A percentile compares a stretch with the other conserved stretches of the same genome.
Conservation (phyloP, 2,888 invertebrate genomes). For the Cerceris rybyensis region DNA sequence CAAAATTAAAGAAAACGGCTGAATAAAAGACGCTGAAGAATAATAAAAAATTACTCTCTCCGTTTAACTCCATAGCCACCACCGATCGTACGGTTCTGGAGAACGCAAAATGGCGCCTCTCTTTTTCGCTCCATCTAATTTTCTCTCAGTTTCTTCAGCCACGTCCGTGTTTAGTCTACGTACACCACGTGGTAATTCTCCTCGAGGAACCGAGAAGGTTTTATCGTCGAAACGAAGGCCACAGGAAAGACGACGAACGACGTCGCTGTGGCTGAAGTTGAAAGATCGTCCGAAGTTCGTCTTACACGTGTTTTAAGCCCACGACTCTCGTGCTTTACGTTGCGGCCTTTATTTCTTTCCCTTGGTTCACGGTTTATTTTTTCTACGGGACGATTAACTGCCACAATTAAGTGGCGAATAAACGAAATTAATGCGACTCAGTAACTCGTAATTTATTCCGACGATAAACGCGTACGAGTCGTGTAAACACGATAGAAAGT, state of each 20-base stretch:
- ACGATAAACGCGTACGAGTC: slow-evolving; percentile 9
- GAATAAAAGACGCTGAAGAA: not conserved
- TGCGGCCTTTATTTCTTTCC: not conserved
- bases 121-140: slow-evolving; percentile 11
- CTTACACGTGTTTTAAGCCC: slow-evolving; percentile 5
- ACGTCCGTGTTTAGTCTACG: slow-evolving; percentile 57
- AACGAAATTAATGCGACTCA: slow-evolving; percentile 24
- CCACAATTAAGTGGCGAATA: slow-evolving; percentile 22
- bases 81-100: not conserved
- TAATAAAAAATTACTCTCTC: not conserved
- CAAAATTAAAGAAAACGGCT: slow-evolving; percentile 12
- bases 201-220: slow-evolving; percentile 24
- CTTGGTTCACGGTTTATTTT: slow-evolving; percentile 28
- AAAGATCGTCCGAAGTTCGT: slow-evolving; percentile 17
- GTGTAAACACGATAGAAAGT: no score
- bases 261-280: not conserved
- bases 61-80: not conserved
- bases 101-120: not conserved
- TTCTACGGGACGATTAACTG: slow-evolving; percentile 28
- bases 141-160: slow-evolving; percentile 35
- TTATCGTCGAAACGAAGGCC: slow-evolving; percentile 14
- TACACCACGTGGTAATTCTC: slow-evolving; percentile 56
- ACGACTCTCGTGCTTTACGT: not conserved
- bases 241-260: slow-evolving; percentile 1
- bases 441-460: slow-evolving; percentile 5